Evolutionary conservation across 2,888 invertebrate species (phyloP).

Genomic region (Spialia ferax): DNA sequence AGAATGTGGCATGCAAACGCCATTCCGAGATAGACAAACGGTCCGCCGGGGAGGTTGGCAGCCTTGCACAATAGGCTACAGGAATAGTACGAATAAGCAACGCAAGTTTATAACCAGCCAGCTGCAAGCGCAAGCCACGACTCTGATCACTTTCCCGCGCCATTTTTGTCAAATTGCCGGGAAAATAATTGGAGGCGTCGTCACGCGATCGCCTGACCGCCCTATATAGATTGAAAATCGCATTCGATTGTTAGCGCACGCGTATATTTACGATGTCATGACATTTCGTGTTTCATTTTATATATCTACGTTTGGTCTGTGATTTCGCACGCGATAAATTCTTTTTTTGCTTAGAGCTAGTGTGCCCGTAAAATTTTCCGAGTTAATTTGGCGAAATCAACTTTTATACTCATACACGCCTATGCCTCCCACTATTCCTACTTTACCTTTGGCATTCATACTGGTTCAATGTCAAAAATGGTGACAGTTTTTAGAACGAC

Average conservation of each 20-base stretch:
- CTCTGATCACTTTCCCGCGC: constrained; percentile 66
- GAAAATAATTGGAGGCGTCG: constrained; percentile 63
- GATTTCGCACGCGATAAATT: background rate
- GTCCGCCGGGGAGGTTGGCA: constrained; percentile 41
- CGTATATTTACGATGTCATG: constrained; percentile 30
- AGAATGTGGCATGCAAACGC: constrained; percentile 11
- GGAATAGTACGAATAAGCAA: constrained; percentile 12
- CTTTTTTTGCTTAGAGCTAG: background rate
- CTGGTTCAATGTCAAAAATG: too few relatives aligned
- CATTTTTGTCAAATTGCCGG: constrained; percentile 73
- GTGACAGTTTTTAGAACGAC: too few relatives aligned
- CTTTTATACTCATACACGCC: too few relatives aligned
- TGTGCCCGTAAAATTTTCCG: background rate
- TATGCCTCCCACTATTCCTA: too few relatives aligned
- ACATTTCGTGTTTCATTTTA: constrained; percentile 31
- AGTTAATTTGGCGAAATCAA: background rate
- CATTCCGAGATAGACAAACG: constrained; percentile 14
- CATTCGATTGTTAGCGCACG: constrained; percentile 19
- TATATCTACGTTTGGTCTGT: background rate
- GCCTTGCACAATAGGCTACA: constrained; percentile 46
- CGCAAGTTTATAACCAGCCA: constrained; percentile 37
- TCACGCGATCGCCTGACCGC: constrained; percentile 63
- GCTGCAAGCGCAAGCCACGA: constrained; percentile 50
- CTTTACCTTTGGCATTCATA: too few relatives aligned
- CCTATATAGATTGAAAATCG: constrained; percentile 42